Evolutionary conservation across 2,797 vertebrate genomes (phyloP), one percentile per base, ranked within the genome.

Genomic region (Acanthis flammea): DNA sequence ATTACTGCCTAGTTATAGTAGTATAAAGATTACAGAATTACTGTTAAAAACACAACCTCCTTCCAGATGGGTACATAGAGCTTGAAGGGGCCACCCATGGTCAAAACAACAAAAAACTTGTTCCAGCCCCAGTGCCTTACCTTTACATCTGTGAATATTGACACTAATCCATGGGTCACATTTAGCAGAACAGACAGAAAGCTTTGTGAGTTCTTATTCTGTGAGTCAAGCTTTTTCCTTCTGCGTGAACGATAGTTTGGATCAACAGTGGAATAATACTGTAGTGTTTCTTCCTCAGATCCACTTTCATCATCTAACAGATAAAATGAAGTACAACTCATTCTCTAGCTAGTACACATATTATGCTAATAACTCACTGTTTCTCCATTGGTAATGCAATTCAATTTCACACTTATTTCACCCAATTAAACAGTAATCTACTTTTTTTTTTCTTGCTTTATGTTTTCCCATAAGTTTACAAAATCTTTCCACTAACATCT

Each of bases 261-360:
- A 88, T 99, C 99, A 37, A 98, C 97, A 37, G 98, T 97, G 35
- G 97, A 98, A 96, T 98, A 99, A 92, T 99, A 99, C 39, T 98
- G 98, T 88, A 99, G 91, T 61, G 98, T 98, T 94, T 99, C 99
- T 77, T 99, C 99, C 81, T 99, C 99, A 39, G 99, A 99, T 35
- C 99, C 99, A 85, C 99, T 99, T 76, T 99, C 99, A 53, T 99
- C 99, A 93, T 99, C 99, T 99, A 95, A 19, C 35, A 96, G 45
- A 92, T n/a, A 94, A 81, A 87, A 90, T 4, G 1, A 87, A 37
- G 82, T 81, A 53, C 45, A 84, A 89, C 7, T 79, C 37, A 81
- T 45, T 94, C 28, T 79, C 61, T 60, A 57, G 19, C 15, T 30
- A 81, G 23, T 28, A 51, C 9, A 57, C 4, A 19, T 28, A 31